Conservation (phyloP, 1,140 invertebrate species). For the Drosophila pruinosa region DNA sequence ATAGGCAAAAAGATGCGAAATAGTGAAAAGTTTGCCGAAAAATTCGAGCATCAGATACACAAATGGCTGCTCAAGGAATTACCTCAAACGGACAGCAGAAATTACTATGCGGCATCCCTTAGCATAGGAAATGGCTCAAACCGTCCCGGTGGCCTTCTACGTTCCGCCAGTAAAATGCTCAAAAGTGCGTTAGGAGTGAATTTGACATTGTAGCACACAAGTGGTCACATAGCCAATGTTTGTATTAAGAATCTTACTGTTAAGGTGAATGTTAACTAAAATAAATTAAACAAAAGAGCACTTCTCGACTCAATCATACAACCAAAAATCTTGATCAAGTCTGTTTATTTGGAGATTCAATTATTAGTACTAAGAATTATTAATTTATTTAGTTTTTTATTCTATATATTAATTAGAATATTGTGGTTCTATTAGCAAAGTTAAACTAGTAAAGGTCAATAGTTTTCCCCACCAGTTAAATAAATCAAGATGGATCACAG, state of each 20-base stretch:
- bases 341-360: too few relatives aligned
- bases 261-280: conserved; percentile 45
- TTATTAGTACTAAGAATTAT: too few relatives aligned
- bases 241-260: conserved; percentile 38
- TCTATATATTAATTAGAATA: too few relatives aligned
- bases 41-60: conserved; percentile 64
- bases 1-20: conserved; percentile 65
- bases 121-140: conserved; percentile 56
- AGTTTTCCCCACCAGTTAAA: too few relatives aligned
- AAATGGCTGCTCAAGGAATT: conserved; percentile 60
- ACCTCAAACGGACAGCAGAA: not conserved
- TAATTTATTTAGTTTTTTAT: too few relatives aligned
- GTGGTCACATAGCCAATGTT: conserved; percentile 16
- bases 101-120: conserved; percentile 51
- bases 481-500: too few relatives aligned
- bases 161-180: conserved; percentile 52
- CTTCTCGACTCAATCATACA: not conserved
- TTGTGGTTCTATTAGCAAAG: too few relatives aligned
- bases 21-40: conserved; percentile 60
- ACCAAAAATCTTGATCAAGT: too few relatives aligned
- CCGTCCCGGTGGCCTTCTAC: conserved; percentile 38
- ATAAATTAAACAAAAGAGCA: conserved; percentile 37
- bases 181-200: conserved; percentile 39
- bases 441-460: too few relatives aligned
- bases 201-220: conserved; percentile 12